Conservation (phyloP, 2,888 invertebrate genomes). For the Amphipyra berbera region DNA sequence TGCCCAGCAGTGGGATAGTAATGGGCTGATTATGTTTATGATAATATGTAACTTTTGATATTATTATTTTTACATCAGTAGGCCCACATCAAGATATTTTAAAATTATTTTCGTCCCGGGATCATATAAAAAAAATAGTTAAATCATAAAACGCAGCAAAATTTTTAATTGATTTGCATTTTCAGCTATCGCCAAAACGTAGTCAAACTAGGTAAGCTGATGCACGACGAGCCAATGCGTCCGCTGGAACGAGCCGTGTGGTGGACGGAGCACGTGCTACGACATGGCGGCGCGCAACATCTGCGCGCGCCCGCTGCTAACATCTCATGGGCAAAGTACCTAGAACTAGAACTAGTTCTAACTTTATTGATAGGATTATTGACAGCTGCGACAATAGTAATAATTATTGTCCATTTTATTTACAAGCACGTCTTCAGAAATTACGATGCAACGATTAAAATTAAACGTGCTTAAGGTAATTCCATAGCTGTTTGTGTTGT, state of each 20-base stretch:
- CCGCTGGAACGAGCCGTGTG: slow-evolving; percentile 77
- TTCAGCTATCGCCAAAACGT: slow-evolving; percentile 43
- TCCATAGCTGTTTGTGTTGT: too few species aligned
- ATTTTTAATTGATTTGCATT: slow-evolving; percentile 1
- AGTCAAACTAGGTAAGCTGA: slow-evolving; percentile 15
- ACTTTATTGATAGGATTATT: slow-evolving; percentile 13
- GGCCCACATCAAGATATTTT: too few species aligned
- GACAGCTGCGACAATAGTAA: background rate
- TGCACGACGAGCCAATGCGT: slow-evolving; percentile 41
- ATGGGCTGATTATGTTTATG: too few species aligned
- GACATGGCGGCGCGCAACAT: slow-evolving; percentile 50
- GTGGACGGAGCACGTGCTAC: slow-evolving; percentile 78
- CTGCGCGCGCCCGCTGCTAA: slow-evolving; percentile 37
- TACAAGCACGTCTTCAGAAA: background rate
- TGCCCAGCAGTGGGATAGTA: too few species aligned
- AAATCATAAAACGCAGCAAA: background rate
- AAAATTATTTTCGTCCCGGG: too few species aligned
- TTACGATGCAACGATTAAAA: background rate
- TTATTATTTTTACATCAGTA: too few species aligned
- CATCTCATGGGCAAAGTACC: slow-evolving; percentile 28
- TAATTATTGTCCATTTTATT: background rate
- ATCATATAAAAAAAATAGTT: too few species aligned
- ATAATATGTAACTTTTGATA: too few species aligned
- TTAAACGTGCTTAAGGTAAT: slow-evolving; percentile 12
- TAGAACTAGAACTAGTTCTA: slow-evolving; percentile 24